phyloP scores from a whole-genome alignment of 92 coral and sea anemone species.

The Virgularia gustaviana region DNA sequence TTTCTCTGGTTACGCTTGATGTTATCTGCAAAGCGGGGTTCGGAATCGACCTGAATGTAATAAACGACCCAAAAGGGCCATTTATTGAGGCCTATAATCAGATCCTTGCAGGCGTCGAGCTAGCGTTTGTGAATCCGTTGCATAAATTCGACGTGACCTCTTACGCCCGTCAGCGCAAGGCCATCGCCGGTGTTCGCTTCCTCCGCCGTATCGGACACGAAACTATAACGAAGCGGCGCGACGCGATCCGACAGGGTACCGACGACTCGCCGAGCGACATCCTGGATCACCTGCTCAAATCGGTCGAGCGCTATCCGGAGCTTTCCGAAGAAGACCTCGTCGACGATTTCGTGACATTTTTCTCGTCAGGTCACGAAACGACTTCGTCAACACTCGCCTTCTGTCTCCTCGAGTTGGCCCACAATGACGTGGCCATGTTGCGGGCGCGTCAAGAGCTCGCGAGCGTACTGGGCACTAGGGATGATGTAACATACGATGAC shows the following conservation, averaged over 20 bases:
- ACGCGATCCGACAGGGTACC: conserved; percentile 62
- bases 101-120: conserved; percentile 59
- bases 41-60: conserved; percentile 63
- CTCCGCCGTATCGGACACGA: conserved; percentile 67
- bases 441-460: conserved; percentile 65
- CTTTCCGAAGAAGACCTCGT: conserved; percentile 66
- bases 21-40: conserved; percentile 77
- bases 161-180: conserved; percentile 45
- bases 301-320: conserved; percentile 49
- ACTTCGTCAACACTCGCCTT: conserved; percentile 63
- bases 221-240: conserved; percentile 59
- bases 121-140: conserved; percentile 49
- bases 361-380: conserved; percentile 73
- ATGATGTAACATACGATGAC: conserved; percentile 61
- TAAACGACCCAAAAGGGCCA: conserved; percentile 57
- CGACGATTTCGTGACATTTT: conserved; percentile 75
- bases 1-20: conserved; percentile 65
- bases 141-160: conserved; percentile 21
- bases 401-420: conserved; percentile 64
- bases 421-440: conserved; percentile 48
- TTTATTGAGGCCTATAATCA: conserved; percentile 59
- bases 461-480: conserved; percentile 73
- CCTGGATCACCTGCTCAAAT: conserved; percentile 24
- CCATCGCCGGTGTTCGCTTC: conserved; percentile 47
- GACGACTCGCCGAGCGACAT: conserved; percentile 50